Evolutionary conservation across 2,113 vertebrate species (phyloP), one percentile per base, ranked within the genome.

Genomic region (Ctenomys sociabilis): DNA sequence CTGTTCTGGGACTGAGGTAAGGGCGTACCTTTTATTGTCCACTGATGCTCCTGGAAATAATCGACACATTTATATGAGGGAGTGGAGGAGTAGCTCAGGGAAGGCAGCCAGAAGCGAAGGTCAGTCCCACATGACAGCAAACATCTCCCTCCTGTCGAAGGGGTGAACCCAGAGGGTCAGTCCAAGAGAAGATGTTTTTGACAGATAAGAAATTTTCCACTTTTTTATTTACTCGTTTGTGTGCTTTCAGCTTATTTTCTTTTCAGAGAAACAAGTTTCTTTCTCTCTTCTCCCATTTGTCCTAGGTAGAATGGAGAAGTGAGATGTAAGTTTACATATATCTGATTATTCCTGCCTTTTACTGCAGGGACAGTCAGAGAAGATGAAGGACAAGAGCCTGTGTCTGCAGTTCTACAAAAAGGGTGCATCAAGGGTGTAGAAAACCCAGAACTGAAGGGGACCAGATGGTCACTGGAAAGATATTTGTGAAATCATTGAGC

Each of bases 1-100:
- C 97, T 97, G 83, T 8, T 0, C 97, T 83, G 72, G 96, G 90
- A 97, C 94, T 95, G 94, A 96, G 92, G 63, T 94, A 88, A 98
- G 90, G 96, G 86, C 94, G 93, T 94, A 94, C 45, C 88, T 84
- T 97, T 96, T 97, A 94, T 97, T 91, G 43, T 97, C 92, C 97
- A 88, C n/a, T 61, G 93, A 94, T 85, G 87, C 72, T 83, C 43
- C 54, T 96, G 97, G 95, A 97, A 98, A 95, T 72, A 97, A 88
- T 90, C 59, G 85, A 89, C 87, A 78, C 90, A 83, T 96, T 96
- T 90, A 91, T 78, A 80, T 88, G 77, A 40, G 66, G 32, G 40
- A 85, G 87, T 54, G 94, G 82, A 85, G 68, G 32, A 97, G 35
- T 40, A 63, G 82, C 75, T 96, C n/a, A n/a, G 78, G 72, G 73